Percentiles rank a stretch among this genome's conserved stretches.
phyloP scores from a whole-genome alignment of 2,888 invertebrate species.

The Acleris holmiana region DNA sequence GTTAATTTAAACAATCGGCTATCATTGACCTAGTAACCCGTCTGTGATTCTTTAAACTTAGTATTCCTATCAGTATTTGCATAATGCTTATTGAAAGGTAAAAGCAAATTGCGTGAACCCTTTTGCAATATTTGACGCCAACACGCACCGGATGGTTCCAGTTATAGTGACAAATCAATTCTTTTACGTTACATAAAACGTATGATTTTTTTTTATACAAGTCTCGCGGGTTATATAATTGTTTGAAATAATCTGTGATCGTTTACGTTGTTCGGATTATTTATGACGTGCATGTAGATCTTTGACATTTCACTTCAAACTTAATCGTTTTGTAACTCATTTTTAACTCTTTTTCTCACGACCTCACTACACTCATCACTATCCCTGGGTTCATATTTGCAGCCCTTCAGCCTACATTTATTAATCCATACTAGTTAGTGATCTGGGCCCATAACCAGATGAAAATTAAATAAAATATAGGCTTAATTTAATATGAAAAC shows the following conservation, averaged over 20 bases:
- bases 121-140: conserved; percentile 10
- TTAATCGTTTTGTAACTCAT: too few species aligned
- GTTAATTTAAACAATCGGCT: conserved; percentile 48
- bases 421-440: too few species aligned
- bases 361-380: too few species aligned
- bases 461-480: too few species aligned
- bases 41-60: conserved; percentile 38
- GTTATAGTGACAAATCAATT: conserved; percentile 1
- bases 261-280: not conserved
- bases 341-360: too few species aligned
- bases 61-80: conserved; percentile 4
- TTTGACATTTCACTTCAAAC: too few species aligned
- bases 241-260: not conserved
- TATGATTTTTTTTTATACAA: conserved; percentile 11
- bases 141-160: not conserved
- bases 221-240: conserved; percentile 9
- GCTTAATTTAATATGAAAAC: too few species aligned
- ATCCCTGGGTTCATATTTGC: too few species aligned
- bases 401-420: too few species aligned
- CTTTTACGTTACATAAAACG: not conserved
- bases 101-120: not conserved
- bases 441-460: too few species aligned
- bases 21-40: conserved; percentile 57
- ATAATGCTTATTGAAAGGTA: not conserved
- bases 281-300: not conserved